phyloP scores from a whole-genome alignment of 1,140 invertebrate genomes.

The Drosophila persimilis region DNA sequence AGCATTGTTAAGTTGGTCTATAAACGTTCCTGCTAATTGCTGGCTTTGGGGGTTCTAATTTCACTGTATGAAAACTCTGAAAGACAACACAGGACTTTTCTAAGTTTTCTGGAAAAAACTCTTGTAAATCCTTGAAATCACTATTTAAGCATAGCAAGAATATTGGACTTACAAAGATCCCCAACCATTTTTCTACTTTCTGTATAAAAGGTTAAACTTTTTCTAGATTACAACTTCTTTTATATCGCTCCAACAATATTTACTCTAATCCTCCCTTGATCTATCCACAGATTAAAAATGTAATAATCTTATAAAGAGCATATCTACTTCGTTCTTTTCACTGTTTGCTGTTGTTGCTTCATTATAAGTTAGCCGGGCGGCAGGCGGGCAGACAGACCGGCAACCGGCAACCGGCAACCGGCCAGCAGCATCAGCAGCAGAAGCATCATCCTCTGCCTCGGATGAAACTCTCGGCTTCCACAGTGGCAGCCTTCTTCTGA shows the following conservation, averaged over 20 bases:
- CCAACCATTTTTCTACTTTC: no score
- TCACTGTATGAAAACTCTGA: no score
- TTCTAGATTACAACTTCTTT: background rate
- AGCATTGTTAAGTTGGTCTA: background rate
- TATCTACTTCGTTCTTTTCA: background rate
- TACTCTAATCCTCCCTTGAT: no score
- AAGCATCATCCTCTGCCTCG: background rate
- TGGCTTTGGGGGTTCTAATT: no score
- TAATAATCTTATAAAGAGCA: slow-evolving; percentile 24
- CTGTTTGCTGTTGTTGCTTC: slow-evolving; percentile 47
- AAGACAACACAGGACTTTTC: no score
- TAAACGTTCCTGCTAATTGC: no score
- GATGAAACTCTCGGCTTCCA: slow-evolving; percentile 24
- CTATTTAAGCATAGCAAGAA: no score
- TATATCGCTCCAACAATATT: background rate
- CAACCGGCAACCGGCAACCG: slow-evolving; percentile 43
- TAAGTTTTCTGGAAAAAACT: no score
- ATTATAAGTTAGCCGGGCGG: slow-evolving; percentile 59
- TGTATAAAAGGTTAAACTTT: no score
- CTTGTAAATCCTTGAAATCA: no score
- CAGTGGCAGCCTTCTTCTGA: slow-evolving; percentile 44
- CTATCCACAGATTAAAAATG: no score
- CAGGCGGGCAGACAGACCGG: slow-evolving; percentile 52
- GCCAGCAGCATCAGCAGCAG: slow-evolving; percentile 8
- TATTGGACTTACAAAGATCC: no score